Percentiles rank a stretch among this genome's conserved stretches.
These are phyloP conservation scores for Bradypodion pumilum DNA, from an alignment of 2,797 vertebrate genomes.

Conservation along the genomic window DNA sequence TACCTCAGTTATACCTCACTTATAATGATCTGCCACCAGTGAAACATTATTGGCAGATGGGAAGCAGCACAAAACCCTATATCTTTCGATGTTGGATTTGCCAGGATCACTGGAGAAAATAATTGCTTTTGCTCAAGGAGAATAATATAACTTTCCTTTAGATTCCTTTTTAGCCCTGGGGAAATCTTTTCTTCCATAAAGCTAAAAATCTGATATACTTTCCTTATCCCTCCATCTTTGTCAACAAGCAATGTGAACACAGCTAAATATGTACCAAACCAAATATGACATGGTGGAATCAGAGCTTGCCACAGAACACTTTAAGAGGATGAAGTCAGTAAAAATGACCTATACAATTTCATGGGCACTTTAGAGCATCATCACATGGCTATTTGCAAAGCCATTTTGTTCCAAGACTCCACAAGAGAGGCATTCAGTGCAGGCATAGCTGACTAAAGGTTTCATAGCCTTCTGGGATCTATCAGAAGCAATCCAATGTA, in stretches of 20 bases:
- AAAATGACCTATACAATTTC: slow-evolving; percentile 21
- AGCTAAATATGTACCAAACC: slow-evolving; percentile 58
- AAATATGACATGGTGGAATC: slow-evolving; percentile 53
- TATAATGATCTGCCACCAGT: slow-evolving; percentile 41
- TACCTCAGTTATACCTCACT: slow-evolving; percentile 29
- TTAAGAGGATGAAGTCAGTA: slow-evolving; percentile 33
- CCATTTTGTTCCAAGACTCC: not conserved
- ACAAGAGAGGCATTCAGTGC: slow-evolving; percentile 27
- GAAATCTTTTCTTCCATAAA: slow-evolving; percentile 65
- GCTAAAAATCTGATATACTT: slow-evolving; percentile 61
- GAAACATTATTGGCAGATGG: slow-evolving; percentile 20
- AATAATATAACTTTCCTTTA: slow-evolving; percentile 59
- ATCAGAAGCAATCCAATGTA: fast-evolving
- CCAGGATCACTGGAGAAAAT: slow-evolving; percentile 56
- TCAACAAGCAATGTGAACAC: slow-evolving; percentile 61
- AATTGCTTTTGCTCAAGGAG: slow-evolving; percentile 59
- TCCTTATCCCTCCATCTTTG: slow-evolving; percentile 53
- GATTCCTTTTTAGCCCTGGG: slow-evolving; percentile 46
- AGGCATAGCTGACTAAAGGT: slow-evolving; percentile 15
- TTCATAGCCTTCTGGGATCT: not conserved
- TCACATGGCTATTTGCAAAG: slow-evolving; percentile 16
- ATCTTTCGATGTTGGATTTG: slow-evolving; percentile 49
- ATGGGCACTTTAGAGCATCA: slow-evolving; percentile 28
- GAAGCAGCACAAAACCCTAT: slow-evolving; percentile 33
- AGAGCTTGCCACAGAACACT: not conserved